phyloP scores from a whole-genome alignment of 2,113 vertebrate genomes.

The Notothenia rossii region DNA sequence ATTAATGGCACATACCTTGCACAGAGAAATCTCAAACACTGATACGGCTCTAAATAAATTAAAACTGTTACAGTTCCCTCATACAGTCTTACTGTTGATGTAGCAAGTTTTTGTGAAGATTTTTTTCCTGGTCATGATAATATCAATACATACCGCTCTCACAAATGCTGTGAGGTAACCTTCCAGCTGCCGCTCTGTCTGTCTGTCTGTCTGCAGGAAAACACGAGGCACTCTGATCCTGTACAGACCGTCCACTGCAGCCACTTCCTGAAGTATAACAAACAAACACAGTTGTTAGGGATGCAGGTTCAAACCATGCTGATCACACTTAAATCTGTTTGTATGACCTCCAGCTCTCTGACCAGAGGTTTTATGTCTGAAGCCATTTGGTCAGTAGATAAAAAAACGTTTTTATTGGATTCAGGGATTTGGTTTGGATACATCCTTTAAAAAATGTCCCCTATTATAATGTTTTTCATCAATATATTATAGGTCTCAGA shows the following conservation, averaged over 20 bases:
- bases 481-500: no score
- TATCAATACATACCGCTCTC: slow-evolving; percentile 86
- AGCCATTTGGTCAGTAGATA: neutral
- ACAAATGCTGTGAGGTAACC: slow-evolving; percentile 90
- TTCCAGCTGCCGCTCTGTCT: slow-evolving; percentile 76
- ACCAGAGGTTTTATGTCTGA: neutral
- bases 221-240: slow-evolving; percentile 87
- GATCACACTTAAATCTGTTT: neutral
- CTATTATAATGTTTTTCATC: no score
- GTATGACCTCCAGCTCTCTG: neutral
- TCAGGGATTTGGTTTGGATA: neutral
- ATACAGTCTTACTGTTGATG: neutral
- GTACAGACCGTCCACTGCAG: slow-evolving; percentile 89
- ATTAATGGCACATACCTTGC: neutral
- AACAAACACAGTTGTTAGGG: neutral
- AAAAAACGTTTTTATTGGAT: no score
- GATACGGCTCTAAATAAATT: neutral
- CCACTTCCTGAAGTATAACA: slow-evolving; percentile 86
- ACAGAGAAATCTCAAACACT: neutral
- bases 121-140: neutral
- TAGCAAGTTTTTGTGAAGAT: neutral
- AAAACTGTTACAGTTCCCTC: neutral
- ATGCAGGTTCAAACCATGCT: neutral
- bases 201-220: slow-evolving; percentile 79
- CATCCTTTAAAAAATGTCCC: neutral